phyloP scores from a whole-genome alignment of 2,113 vertebrate genomes.

The Ursus arctos region DNA sequence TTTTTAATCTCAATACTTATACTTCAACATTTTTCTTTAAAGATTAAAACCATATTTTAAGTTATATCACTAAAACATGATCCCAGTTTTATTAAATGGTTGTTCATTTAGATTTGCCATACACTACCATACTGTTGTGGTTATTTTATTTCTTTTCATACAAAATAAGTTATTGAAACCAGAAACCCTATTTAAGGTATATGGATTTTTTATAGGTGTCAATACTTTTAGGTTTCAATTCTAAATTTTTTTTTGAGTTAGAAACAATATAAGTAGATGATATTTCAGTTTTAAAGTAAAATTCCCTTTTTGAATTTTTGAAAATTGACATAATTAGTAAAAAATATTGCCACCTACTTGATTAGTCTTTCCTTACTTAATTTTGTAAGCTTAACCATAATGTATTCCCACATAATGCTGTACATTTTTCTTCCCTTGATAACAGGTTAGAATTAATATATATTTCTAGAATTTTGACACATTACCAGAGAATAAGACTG shows the following conservation, averaged over 20 bases:
- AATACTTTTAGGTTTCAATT: not conserved
- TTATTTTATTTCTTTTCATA: not conserved
- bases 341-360: not conserved
- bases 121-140: not conserved
- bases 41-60: not conserved
- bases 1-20: not conserved
- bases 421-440: not conserved
- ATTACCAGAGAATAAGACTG: not conserved
- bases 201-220: not conserved
- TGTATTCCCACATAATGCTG: not conserved
- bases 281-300: not conserved
- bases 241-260: not conserved
- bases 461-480: not conserved
- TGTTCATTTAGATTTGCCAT: not conserved
- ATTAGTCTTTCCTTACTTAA: not conserved
- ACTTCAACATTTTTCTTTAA: not conserved
- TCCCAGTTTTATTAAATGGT: not conserved
- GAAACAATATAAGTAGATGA: not conserved
- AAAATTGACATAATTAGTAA: not conserved
- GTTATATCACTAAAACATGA: not conserved
- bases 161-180: not conserved
- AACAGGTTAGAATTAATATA: not conserved
- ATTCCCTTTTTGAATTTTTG: not conserved
- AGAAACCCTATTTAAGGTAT: not conserved
- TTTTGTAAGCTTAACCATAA: not conserved